A percentile compares a stretch with the other conserved stretches of the same genome.
Conservation (phyloP, 1,140 invertebrate species). For the Brachionus manjavacas region DNA sequence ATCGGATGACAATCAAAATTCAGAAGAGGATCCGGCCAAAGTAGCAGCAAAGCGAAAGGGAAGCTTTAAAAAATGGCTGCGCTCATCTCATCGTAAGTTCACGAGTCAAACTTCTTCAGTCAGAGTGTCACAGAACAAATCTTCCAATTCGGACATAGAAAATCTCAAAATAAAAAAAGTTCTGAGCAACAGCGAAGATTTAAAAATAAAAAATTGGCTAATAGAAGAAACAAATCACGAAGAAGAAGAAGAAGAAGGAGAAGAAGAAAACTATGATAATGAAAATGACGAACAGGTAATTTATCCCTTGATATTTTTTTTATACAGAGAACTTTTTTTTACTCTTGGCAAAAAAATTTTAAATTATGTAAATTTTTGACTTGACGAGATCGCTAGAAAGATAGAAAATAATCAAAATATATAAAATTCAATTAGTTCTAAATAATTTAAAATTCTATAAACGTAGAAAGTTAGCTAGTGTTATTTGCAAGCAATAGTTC, state of each 20-base stretch:
- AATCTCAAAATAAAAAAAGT: conserved; percentile 27
- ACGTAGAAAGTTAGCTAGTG: neutral
- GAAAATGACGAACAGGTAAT: conserved; percentile 16
- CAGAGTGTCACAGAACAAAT: neutral
- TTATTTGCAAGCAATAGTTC: neutral
- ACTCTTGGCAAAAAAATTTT: neutral
- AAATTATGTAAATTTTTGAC: conserved; percentile 24
- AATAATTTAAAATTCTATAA: conserved; percentile 26
- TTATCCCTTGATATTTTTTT: neutral
- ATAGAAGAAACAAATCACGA: conserved; percentile 34
- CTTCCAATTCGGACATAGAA: neutral
- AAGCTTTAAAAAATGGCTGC: conserved; percentile 40
- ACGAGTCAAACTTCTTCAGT: neutral
- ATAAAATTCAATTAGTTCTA: conserved; percentile 23
- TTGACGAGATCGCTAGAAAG: neutral
- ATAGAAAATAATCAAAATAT: neutral
- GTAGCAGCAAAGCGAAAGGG: conserved; percentile 33
- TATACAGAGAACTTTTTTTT: neutral
- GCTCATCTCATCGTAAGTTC: conserved; percentile 38
- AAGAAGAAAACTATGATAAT: neutral
- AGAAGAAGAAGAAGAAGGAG: neutral
- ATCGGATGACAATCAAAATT: neutral
- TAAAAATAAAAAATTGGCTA: conserved; percentile 41
- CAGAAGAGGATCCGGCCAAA: neutral
- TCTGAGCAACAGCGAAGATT: conserved; percentile 33